Conservation (phyloP, 2,797 vertebrate species). For the Takifugu ocellatus region DNA sequence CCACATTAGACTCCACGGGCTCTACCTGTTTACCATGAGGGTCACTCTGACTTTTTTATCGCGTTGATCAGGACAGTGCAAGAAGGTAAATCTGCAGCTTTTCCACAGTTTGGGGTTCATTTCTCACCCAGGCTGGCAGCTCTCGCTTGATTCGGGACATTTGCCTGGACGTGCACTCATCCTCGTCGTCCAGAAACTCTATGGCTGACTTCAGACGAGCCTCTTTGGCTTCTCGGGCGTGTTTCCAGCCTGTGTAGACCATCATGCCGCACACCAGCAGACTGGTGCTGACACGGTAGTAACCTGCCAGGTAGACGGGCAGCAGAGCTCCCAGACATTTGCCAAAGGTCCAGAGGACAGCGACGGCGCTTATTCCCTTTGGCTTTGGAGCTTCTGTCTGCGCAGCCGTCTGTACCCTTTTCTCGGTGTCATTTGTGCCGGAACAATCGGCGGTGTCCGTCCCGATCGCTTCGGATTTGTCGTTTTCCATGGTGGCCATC, state of each 20-base stretch:
- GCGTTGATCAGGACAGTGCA: not conserved
- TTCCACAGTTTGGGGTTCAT: not conserved
- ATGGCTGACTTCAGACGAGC: conserved; percentile 70
- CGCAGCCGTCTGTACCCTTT: conserved; percentile 2
- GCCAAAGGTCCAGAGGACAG: conserved; percentile 78
- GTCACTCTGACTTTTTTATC: conserved; percentile 6
- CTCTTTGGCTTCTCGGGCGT: conserved; percentile 77
- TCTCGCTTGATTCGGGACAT: conserved; percentile 65
- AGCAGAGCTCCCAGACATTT: conserved; percentile 78
- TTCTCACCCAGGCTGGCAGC: conserved; percentile 79
- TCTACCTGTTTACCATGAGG: not conserved
- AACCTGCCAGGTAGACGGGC: conserved; percentile 81
- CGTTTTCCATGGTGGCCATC: conserved; percentile 54
- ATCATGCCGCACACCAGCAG: conserved; percentile 77
- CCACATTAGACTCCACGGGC: not conserved
- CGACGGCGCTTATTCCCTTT: conserved; percentile 66
- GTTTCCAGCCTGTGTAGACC: conserved; percentile 82
- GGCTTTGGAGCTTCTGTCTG: conserved; percentile 7
- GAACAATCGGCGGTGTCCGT: conserved; percentile 27
- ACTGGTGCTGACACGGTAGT: conserved; percentile 78
- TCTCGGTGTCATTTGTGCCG: conserved; percentile 20
- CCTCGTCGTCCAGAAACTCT: conserved; percentile 62
- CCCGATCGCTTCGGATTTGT: conserved; percentile 45
- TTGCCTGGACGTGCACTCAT: conserved; percentile 49
- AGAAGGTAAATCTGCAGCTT: no score